Conservation (phyloP, 2,113 vertebrate species). For the Bubalus kerabau region DNA sequence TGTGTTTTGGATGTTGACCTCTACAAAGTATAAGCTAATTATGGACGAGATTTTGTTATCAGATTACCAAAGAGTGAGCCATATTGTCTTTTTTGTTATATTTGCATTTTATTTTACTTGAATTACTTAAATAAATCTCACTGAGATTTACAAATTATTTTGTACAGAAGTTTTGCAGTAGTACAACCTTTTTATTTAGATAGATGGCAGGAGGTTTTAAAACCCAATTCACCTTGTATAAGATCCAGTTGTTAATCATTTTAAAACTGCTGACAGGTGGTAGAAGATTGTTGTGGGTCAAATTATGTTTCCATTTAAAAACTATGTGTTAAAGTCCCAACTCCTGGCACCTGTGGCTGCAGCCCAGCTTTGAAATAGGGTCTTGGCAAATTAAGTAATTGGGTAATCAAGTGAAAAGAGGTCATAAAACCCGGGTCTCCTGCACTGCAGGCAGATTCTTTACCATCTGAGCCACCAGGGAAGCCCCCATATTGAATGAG, state of each 20-base stretch:
- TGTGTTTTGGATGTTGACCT: background rate
- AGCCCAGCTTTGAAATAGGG: background rate
- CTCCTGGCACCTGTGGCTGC: background rate
- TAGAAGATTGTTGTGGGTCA: background rate
- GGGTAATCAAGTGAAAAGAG: background rate
- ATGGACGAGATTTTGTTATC: background rate
- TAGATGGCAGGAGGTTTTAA: background rate
- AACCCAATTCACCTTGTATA: background rate
- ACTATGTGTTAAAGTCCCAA: background rate
- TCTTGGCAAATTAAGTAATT: background rate
- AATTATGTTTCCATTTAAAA: background rate
- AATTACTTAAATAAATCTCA: background rate
- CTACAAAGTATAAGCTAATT: background rate
- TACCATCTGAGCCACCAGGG: background rate
- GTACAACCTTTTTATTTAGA: background rate
- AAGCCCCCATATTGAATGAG: background rate
- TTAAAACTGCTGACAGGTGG: background rate
- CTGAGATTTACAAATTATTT: background rate
- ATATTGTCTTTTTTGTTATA: background rate
- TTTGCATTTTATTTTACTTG: slow-evolving; percentile 1
- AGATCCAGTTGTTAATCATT: background rate
- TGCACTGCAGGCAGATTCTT: background rate
- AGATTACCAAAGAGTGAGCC: background rate
- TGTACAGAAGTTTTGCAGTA: background rate
- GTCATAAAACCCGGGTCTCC: background rate